Conservation (phyloP, 2,797 vertebrate genomes). For the Siniperca obscura region DNA sequence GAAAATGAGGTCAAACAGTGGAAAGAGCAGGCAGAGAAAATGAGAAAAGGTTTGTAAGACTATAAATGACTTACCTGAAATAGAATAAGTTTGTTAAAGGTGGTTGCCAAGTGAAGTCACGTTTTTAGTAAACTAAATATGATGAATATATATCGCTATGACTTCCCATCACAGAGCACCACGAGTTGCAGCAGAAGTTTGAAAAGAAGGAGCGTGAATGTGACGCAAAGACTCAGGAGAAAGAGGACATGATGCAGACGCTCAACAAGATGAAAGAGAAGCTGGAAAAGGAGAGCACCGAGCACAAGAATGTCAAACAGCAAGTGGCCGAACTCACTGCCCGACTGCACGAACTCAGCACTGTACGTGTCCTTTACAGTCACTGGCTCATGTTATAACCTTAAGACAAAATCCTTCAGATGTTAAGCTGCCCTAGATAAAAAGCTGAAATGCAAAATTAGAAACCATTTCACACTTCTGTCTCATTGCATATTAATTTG, state of each 20-base stretch:
- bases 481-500: neutral
- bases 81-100: neutral
- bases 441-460: neutral
- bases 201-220: slow-evolving; percentile 98
- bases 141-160: neutral
- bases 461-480: neutral
- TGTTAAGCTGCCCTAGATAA: neutral
- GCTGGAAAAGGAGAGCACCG: slow-evolving; percentile 93
- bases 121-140: neutral
- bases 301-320: slow-evolving; percentile 96
- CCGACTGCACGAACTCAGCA: slow-evolving; percentile 93
- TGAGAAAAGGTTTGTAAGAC: slow-evolving; percentile 93
- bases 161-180: slow-evolving; percentile 88
- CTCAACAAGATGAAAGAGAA: slow-evolving; percentile 99
- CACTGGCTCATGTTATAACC: neutral
- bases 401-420: neutral
- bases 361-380: slow-evolving; percentile 80
- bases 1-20: slow-evolving; percentile 99
- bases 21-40: slow-evolving; percentile 99
- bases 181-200: slow-evolving; percentile 95
- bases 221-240: slow-evolving; percentile 98
- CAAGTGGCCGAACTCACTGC: slow-evolving; percentile 91
- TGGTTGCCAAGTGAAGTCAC: neutral
- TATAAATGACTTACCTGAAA: neutral
- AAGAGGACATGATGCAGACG: slow-evolving; percentile 99